These are phyloP conservation scores for Brachystomella parvula DNA, from an alignment of 1,140 invertebrate genomes.

Conservation along the genomic window DNA sequence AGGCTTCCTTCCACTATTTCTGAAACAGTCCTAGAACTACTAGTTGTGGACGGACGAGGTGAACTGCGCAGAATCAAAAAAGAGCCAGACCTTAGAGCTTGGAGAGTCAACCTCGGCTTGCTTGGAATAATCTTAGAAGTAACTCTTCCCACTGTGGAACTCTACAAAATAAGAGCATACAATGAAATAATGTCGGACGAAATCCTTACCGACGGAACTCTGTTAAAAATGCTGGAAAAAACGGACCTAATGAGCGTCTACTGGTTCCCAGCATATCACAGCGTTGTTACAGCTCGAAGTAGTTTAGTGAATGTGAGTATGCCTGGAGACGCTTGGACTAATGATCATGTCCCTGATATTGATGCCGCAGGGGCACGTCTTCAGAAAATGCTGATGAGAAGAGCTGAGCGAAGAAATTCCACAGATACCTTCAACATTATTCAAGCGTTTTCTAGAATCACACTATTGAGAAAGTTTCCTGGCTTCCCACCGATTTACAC, in stretches of 20 bases:
- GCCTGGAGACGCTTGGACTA: constrained; percentile 7
- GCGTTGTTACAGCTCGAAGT: background rate
- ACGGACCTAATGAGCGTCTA: background rate
- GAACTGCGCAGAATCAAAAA: background rate
- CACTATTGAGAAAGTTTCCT: too few relatives aligned
- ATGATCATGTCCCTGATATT: constrained; percentile 12
- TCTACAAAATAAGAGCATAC: constrained; percentile 16
- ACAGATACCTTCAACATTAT: background rate
- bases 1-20: constrained; percentile 12
- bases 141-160: constrained; percentile 12
- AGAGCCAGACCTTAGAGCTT: constrained; percentile 12
- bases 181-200: constrained; percentile 10
- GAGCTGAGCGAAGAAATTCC: background rate
- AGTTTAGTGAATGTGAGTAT: background rate
- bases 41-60: constrained; percentile 21
- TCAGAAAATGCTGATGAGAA: too few relatives aligned
- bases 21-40: constrained; percentile 13
- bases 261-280: background rate
- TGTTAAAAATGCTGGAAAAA: background rate
- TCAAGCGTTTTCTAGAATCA: background rate
- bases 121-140: constrained; percentile 21
- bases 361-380: too few relatives aligned
- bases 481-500: constrained; percentile 16
- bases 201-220: constrained; percentile 1
- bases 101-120: constrained; percentile 23